phyloP scores from a whole-genome alignment of 1,140 invertebrate species.

The Bombus pyrosoma region DNA sequence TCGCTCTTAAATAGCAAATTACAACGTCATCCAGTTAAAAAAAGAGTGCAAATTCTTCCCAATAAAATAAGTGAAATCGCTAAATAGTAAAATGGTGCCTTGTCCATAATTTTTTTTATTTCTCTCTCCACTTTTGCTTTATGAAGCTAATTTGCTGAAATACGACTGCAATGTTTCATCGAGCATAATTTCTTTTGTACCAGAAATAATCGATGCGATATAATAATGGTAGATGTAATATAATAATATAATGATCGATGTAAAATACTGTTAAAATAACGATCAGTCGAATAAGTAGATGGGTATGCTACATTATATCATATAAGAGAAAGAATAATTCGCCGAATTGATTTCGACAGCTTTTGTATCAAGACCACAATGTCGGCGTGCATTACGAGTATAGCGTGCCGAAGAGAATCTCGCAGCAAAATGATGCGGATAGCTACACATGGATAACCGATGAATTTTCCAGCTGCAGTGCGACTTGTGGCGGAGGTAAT shows the following conservation, averaged over 20 bases:
- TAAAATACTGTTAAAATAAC: too few species aligned
- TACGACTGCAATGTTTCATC: too few species aligned
- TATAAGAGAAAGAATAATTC: not conserved
- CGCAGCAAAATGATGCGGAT: constrained; percentile 86
- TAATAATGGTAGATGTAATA: too few species aligned
- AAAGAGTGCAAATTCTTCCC: not conserved
- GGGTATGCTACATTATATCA: too few species aligned
- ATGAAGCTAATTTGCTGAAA: too few species aligned
- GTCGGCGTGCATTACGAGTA: constrained; percentile 96
- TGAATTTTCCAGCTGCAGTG: constrained; percentile 91
- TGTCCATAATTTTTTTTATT: too few species aligned
- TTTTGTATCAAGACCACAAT: constrained; percentile 93
- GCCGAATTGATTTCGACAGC: constrained; percentile 80
- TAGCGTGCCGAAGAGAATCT: constrained; percentile 90
- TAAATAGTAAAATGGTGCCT: not conserved
- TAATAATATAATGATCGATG: too few species aligned
- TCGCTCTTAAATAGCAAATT: constrained; percentile 12
- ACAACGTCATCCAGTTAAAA: not conserved
- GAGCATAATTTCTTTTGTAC: too few species aligned
- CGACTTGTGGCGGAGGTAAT: constrained; percentile 93
- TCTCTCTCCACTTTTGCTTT: too few species aligned
- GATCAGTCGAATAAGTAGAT: too few species aligned
- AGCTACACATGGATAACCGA: constrained; percentile 91
- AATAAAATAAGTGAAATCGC: not conserved
- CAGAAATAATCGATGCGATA: too few species aligned